Conservation (phyloP, 2,888 invertebrate species). For the Aspidiotus destructor region DNA sequence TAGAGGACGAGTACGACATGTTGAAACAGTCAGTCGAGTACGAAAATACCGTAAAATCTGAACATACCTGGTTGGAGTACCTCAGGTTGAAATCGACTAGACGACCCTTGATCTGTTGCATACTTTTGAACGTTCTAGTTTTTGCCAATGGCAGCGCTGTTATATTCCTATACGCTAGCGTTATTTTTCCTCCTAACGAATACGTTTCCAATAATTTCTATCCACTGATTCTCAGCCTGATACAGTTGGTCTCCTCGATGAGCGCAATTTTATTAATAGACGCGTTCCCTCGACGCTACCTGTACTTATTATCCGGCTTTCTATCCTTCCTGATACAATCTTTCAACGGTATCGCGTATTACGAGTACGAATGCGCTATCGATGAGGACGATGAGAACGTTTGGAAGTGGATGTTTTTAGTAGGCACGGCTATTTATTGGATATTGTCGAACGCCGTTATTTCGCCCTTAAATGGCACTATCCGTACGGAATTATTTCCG, state of each 20-base stretch:
- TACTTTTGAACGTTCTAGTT: conserved; percentile 9
- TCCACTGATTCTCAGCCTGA: conserved; percentile 11
- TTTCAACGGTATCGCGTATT: conserved; percentile 14
- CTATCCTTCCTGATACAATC: conserved; percentile 13
- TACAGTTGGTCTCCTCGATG: conserved; percentile 10
- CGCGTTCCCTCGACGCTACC: conserved; percentile 2
- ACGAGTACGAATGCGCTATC: too few relatives aligned
- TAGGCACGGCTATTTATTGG: conserved; percentile 2
- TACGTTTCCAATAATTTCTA: conserved; percentile 19
- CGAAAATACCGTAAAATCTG: not conserved
- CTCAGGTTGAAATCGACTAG: not conserved
- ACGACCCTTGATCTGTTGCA: not conserved
- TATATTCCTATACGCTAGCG: conserved; percentile 12
- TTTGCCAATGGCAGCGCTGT: conserved; percentile 9
- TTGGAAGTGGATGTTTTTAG: conserved; percentile 6
- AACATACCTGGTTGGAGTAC: conserved; percentile 6
- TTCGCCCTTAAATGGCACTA: conserved; percentile 11
- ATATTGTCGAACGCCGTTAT: conserved; percentile 7
- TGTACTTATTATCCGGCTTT: conserved; percentile 1
- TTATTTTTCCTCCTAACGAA: conserved; percentile 12
- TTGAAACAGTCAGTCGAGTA: not conserved
- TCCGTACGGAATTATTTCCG: conserved; percentile 15
- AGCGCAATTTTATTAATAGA: conserved; percentile 17
- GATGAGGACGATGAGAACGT: not conserved
- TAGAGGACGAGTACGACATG: conserved; percentile 7